Percentiles rank a stretch among this genome's conserved stretches.
These are phyloP conservation scores for Furcifer pardalis DNA, from an alignment of 2,797 vertebrate species.

Conservation along the genomic window DNA sequence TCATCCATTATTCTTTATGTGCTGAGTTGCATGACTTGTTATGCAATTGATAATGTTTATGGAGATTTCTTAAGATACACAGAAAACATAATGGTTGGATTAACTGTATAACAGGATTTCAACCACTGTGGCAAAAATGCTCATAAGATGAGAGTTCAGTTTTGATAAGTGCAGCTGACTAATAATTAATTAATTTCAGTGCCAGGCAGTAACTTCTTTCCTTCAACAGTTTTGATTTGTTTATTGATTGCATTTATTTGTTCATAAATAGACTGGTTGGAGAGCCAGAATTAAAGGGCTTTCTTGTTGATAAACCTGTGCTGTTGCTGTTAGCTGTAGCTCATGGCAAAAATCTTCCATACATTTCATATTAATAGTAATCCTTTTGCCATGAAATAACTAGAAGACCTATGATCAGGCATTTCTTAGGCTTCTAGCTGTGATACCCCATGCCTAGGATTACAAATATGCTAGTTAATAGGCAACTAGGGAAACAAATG, in stretches of 20 bases:
- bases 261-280: conserved; percentile 22
- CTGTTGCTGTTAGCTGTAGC: conserved; percentile 17
- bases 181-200: not conserved
- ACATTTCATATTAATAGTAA: conserved; percentile 20
- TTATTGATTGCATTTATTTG: not conserved
- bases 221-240: not conserved
- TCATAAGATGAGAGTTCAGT: not conserved
- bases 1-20: too few relatives aligned
- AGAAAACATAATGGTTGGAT: too few relatives aligned
- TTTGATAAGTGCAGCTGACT: not conserved
- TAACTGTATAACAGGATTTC: too few relatives aligned
- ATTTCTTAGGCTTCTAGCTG: conserved; percentile 27
- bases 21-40: too few relatives aligned
- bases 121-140: not conserved
- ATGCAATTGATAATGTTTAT: too few relatives aligned
- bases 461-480: not conserved
- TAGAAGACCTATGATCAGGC: conserved; percentile 1
- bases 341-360: not conserved
- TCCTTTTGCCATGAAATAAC: conserved; percentile 16
- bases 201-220: not conserved
- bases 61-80: too few relatives aligned
- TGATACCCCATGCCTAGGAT: conserved; percentile 25
- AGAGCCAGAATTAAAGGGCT: conserved; percentile 23
- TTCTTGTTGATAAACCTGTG: conserved; percentile 23
- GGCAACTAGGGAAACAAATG: conserved; percentile 22